Percentiles rank a stretch among this genome's conserved stretches.
These are phyloP conservation scores for Conopomorpha cramerella DNA, from an alignment of 1,140 invertebrate genomes.

Conservation along the genomic window DNA sequence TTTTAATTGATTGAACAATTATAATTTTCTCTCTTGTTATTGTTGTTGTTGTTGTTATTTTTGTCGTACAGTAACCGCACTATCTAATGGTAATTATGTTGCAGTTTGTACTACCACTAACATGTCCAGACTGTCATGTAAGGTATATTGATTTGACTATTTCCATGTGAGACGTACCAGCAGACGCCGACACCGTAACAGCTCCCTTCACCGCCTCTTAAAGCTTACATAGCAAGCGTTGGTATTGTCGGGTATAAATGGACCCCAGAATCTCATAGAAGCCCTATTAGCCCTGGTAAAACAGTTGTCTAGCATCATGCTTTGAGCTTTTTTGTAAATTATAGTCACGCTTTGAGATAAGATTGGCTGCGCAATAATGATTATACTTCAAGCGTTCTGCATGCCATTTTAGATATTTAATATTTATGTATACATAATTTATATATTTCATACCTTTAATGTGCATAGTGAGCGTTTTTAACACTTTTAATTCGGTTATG, in stretches of 20 bases:
- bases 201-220: slow-evolving; percentile 39
- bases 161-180: slow-evolving; percentile 47
- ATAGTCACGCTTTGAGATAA: slow-evolving; percentile 61
- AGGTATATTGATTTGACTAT: slow-evolving; percentile 59
- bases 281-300: slow-evolving; percentile 56
- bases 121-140: slow-evolving; percentile 61
- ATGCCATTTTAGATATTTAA: slow-evolving; percentile 62
- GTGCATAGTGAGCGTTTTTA: slow-evolving; percentile 49
- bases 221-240: slow-evolving; percentile 55
- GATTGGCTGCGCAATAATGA: slow-evolving; percentile 61
- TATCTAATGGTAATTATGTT: slow-evolving; percentile 61
- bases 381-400: slow-evolving; percentile 67
- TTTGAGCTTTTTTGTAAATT: slow-evolving; percentile 60
- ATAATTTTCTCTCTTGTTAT: too few relatives aligned
- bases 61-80: slow-evolving; percentile 60
- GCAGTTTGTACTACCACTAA: slow-evolving; percentile 61
- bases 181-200: slow-evolving; percentile 38
- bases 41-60: slow-evolving; percentile 56
- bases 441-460: slow-evolving; percentile 58
- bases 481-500: too few relatives aligned
- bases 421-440: too few relatives aligned
- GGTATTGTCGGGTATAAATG: slow-evolving; percentile 58
- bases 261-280: slow-evolving; percentile 55
- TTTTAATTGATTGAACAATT: too few relatives aligned
- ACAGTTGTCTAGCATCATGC: slow-evolving; percentile 59